phyloP scores from a whole-genome alignment of 2,888 invertebrate species.

The Agrochola litura region DNA sequence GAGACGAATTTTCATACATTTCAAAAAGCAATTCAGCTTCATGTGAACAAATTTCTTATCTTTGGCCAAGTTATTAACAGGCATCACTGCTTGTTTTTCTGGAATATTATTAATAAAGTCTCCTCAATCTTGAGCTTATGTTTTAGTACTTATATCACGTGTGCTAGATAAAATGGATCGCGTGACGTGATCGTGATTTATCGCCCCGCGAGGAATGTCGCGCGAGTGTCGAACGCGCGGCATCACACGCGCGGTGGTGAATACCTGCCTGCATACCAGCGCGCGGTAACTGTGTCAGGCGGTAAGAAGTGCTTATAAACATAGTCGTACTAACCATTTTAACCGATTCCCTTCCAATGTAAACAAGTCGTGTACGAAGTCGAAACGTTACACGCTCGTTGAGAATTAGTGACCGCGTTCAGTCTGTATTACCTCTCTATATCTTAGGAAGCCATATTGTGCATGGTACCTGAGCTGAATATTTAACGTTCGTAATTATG shows the following conservation, averaged over 20 bases:
- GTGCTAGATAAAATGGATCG: neutral
- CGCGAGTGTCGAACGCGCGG: slow-evolving; percentile 2
- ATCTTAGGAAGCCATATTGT: neutral
- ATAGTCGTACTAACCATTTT: neutral
- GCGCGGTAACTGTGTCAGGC: neutral
- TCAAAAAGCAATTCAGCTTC: neutral
- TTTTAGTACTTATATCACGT: neutral
- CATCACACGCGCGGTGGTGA: neutral
- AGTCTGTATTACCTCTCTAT: neutral
- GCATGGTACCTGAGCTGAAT: slow-evolving; percentile 49
- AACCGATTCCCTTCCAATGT: neutral
- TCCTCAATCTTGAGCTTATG: neutral
- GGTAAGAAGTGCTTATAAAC: neutral
- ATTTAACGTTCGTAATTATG: slow-evolving; percentile 56
- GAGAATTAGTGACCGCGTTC: neutral
- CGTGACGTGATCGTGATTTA: slow-evolving; percentile 6
- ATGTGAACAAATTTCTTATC: neutral
- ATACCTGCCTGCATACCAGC: slow-evolving; percentile 4
- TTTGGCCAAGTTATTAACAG: neutral
- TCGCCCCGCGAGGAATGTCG: slow-evolving; percentile 12
- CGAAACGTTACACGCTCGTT: neutral
- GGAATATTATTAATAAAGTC: neutral
- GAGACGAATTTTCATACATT: too few relatives aligned
- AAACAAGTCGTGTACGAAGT: neutral
- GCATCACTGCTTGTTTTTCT: neutral